A percentile compares a stretch with the other conserved stretches of the same genome.
Conservation (phyloP, 2,113 vertebrate species). For the Notarius quadriscutis region DNA sequence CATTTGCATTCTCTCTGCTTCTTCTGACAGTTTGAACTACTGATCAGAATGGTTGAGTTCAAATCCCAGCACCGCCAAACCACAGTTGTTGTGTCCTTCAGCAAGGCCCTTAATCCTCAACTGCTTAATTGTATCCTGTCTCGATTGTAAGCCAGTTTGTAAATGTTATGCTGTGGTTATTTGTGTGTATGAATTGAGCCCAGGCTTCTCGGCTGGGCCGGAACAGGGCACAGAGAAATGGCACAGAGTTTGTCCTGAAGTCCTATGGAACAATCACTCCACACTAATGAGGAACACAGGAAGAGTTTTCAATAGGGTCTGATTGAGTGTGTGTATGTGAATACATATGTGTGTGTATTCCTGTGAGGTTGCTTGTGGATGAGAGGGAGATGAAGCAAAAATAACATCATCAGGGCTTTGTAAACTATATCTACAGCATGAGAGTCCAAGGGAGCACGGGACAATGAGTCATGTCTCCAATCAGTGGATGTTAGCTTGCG, state of each 20-base stretch:
- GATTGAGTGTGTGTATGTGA: constrained; percentile 44
- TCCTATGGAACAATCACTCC: constrained; percentile 48
- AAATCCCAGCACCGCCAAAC: neutral
- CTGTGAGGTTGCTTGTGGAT: constrained; percentile 8
- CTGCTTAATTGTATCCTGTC: neutral
- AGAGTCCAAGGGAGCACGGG: constrained; percentile 31
- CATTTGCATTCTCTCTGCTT: neutral
- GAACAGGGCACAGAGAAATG: neutral
- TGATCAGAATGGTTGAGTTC: neutral
- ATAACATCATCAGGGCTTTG: constrained; percentile 46
- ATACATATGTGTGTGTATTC: constrained; percentile 34
- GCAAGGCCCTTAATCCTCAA: no score
- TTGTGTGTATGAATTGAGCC: neutral
- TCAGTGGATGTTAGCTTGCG: constrained; percentile 28
- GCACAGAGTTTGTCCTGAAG: neutral
- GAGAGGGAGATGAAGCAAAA: constrained; percentile 28
- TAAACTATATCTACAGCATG: constrained; percentile 39
- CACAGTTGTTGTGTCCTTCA: neutral
- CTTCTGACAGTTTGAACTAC: neutral
- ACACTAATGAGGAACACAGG: constrained; percentile 46
- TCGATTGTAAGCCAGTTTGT: neutral
- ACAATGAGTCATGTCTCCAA: constrained; percentile 40
- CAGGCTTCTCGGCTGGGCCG: neutral
- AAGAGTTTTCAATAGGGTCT: constrained; percentile 53
- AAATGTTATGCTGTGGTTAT: neutral